Evolutionary conservation across 2,113 vertebrate species (phyloP).

Genomic region (Mus musculus): GRCm39 chr11:92959001-92959500

Average conservation of each 20-base stretch:
- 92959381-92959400: constrained; percentile 11
- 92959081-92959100: neutral
- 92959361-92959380: neutral
- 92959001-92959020: neutral
- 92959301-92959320: neutral
- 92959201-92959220: neutral
- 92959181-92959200: no score
- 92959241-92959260: neutral
- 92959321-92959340: constrained; percentile 7
- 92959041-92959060: neutral
- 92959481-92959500: constrained; percentile 30
- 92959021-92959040: neutral
- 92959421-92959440: constrained; percentile 1
- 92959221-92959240: neutral
- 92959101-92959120: neutral
- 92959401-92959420: constrained; percentile 4
- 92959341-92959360: constrained; percentile 10
- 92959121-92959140: neutral
- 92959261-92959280: neutral
- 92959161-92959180: neutral
- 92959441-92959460: constrained; percentile 26
- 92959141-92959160: neutral
- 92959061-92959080: neutral
- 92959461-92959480: constrained; percentile 46
- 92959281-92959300: neutral